Conservation (phyloP, 2,797 vertebrate genomes). For the Argentina silus region DNA sequence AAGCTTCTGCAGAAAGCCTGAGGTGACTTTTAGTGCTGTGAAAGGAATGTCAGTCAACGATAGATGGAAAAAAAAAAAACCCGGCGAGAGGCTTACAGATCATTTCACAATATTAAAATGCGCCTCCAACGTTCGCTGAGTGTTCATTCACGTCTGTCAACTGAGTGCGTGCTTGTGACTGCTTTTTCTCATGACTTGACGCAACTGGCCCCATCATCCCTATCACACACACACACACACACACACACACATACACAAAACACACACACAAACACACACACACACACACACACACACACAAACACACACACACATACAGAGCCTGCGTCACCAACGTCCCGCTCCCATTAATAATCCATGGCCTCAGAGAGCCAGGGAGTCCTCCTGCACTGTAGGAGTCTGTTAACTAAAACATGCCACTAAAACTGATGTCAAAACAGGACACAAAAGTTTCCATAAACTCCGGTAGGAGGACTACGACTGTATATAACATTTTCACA, state of each 20-base stretch:
- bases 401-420: no score
- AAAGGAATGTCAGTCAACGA: conserved; percentile 22
- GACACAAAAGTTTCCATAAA: no score
- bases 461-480: no score
- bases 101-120: conserved; percentile 26
- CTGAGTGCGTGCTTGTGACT: conserved; percentile 1
- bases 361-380: conserved; percentile 40
- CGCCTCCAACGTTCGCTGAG: conserved; percentile 1
- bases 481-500: no score
- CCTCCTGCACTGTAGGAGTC: conserved; percentile 9
- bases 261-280: no score
- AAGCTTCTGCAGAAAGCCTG: conserved; percentile 30
- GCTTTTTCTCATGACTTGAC: conserved; percentile 41
- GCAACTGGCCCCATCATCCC: conserved; percentile 40
- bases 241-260: no score
- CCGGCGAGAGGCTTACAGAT: conserved; percentile 32
- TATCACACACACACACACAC: conserved; percentile 37
- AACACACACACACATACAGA: neutral
- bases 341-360: conserved; percentile 70
- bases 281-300: no score
- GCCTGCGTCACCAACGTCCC: conserved; percentile 36
- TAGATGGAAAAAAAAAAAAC: conserved; percentile 12
- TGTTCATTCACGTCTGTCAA: conserved; percentile 26
- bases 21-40: conserved; percentile 9
- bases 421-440: no score